Base-by-base conservation (phyloP, 1,140 invertebrate genomes). In the Brachionus paranguensis region DNA sequence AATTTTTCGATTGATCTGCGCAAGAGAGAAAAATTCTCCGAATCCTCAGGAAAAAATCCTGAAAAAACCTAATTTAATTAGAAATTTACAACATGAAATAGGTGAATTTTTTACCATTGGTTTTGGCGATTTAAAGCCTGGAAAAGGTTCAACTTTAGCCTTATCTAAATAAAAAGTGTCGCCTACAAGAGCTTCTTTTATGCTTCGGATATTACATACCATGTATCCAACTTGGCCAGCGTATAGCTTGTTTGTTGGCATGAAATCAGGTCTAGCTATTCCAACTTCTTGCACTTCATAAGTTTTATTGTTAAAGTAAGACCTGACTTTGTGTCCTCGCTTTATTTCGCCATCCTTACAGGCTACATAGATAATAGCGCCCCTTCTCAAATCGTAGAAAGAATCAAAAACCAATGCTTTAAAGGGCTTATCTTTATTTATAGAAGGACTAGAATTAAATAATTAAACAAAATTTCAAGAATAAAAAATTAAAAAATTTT, bases 31-130 rank as follows among this genome's bases (percentile, higher is more conserved):
- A 94, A 93, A 87, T 97, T 93, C 2, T 94, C 93, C 87, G 96
- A 94, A 89, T 98, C 95, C 47, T 93, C 91, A 1, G 97, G 96
- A 90, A 94, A 99, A 74, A 99, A 91, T 0, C 96, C 96, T 85
- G 96, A 95, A 91, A 94, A 98, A 6, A 98, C 89, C 90, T 89
- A 85, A 4, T 11, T 45, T 50, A 37, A 29, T 76, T 50, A 50
- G 43, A 24, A 50, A 12, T 6, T 33, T 50, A 50, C 12, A 50
- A 12, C 0, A 50, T 50, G 2, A 50, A 47, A 50, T 50, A 50
- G 33, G 33, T 64, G 10, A 60, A 24, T 50, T 3, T 29, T 45
- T 68, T 45, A 83, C 81, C 81, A 83, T 83, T 41, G 81, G 60
- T 72, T 83, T 83, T 20, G 81, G 81, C 1, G 60, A 12, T 70